Base-by-base conservation (phyloP, 2,888 invertebrate genomes). In the Cryptocephalus moraei region DNA sequence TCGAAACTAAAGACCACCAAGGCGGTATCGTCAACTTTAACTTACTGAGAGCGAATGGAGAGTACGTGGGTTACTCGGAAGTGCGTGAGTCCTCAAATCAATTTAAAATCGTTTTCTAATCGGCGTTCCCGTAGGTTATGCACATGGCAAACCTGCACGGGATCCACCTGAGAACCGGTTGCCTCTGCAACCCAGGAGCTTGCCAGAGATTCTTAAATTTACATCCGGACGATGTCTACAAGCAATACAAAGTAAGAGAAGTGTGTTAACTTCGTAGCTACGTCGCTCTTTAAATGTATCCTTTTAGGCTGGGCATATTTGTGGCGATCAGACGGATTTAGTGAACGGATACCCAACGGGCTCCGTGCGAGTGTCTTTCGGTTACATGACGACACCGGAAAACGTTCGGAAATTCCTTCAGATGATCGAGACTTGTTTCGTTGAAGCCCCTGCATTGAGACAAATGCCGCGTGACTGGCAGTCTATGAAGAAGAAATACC, bases 101-200 rank as follows among this genome's bases (percentile, higher is more conserved):
- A 6, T 22, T 2, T 22, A 22, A 22, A 6, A 22, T 22, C 3
- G 22, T 22, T 22, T 22, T 22, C 22, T 4, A 22, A 4, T 22
- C 6, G 22, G 6, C 6, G 6, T 22, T 22, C 36, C n/a, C 36
- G 48, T 69, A 90, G 86, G 88, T 95, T 49, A 81, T 90, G 61
- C 87, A 91, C 62, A 82, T 96, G 75, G 88, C 93, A 0, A 84
- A 90, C 56, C 72, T 94, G 45, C 85, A 91, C 65, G 84, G 85
- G 58, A 85, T 97, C 44, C 83, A 85, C 56, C 68, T 97, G 38
- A 78, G 97, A 53, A 92, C 92, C 1, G 97, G 97, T 0, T 96
- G 96, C 66, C 93, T 95, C 67, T 97, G 97, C 68, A 97, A 97
- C 73, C 86, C 93, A 1, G 97, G 96, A 10, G 88, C 94, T 1